phyloP scores from a whole-genome alignment of 2,888 invertebrate genomes.

The Argynnis bischoffii region DNA sequence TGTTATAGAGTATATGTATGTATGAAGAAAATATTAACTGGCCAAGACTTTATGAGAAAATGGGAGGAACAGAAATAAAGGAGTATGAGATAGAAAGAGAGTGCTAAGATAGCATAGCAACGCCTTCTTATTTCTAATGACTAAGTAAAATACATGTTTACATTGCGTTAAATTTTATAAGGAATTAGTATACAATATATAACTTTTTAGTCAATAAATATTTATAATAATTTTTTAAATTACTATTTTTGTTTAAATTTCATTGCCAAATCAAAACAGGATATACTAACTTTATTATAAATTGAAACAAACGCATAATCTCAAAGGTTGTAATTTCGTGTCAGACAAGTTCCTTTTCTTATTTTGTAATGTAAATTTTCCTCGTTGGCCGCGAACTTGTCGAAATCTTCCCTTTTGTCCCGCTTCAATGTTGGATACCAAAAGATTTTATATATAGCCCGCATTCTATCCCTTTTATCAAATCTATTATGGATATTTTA shows the following conservation, averaged over 20 bases:
- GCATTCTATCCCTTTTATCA: constrained; percentile 43
- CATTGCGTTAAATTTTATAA: too few relatives aligned
- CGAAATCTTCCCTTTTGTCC: constrained; percentile 58
- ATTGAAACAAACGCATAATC: constrained; percentile 34
- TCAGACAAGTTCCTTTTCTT: constrained; percentile 59
- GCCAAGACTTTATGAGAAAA: too few relatives aligned
- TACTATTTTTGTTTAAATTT: not conserved
- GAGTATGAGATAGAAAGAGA: too few relatives aligned
- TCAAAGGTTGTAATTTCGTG: constrained; percentile 61
- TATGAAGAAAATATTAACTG: too few relatives aligned
- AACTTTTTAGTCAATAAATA: too few relatives aligned
- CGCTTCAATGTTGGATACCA: constrained; percentile 61
- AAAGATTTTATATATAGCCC: constrained; percentile 63
- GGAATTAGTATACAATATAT: too few relatives aligned
- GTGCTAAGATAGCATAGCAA: too few relatives aligned
- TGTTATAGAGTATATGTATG: too few relatives aligned
- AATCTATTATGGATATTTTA: constrained; percentile 22
- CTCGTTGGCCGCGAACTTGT: constrained; percentile 55
- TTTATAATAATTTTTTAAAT: too few relatives aligned
- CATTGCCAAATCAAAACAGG: not conserved
- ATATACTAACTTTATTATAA: constrained; percentile 3
- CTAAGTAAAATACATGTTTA: too few relatives aligned
- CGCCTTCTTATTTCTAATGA: too few relatives aligned
- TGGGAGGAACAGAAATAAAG: too few relatives aligned
- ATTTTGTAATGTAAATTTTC: constrained; percentile 70